Base-by-base conservation (phyloP, 2,113 vertebrate species). In the Tringa solitaria region DNA sequence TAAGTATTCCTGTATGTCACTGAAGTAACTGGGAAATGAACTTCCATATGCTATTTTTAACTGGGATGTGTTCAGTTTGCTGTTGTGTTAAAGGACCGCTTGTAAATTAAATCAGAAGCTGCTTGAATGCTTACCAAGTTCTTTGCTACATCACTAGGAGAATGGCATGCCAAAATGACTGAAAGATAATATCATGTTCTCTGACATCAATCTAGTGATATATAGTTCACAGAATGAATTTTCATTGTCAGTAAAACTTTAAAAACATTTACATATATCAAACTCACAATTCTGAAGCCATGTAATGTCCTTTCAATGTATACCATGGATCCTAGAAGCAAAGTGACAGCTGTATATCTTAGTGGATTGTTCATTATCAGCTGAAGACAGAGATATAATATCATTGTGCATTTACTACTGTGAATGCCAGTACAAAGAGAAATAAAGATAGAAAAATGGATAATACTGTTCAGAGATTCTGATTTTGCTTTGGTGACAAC, bases 231-330 rank as follows among this genome's bases (percentile, higher is more conserved):
- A 72, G 75, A 96, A 94, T 88, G 35, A 93, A 94, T 89, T 96
- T 95, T 22, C n/a, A 57, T 85, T 95, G 81, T 95, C 67, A 90
- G 50, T 89, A 90, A 88, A 95, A 93, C 73, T 88, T 94, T 93
- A 67, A 93, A 96, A 96, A 87, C 41, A 91, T 89, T 97, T 97
- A 78, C 54, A 87, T 45, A 69, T 93, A 69, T 92, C 63, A 85
- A 88, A 56, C 45, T 92, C 39, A 67, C 33, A 96, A 30, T 90
- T 82, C 90, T 51, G 75, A 65, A 92, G 74, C 69, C 32, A 59
- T 76, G 75, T 95, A 92, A 91, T 91, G 61, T 93, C 64, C 68
- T 75, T 87, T 96, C 68, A 91, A 21, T 90, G 81, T 81, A 68
- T 60, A 67, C 41, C 61, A 41, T 75, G 83, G 78, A 90, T 95